Percentiles rank a stretch among this genome's conserved stretches.
These are phyloP conservation scores for Diceros bicornis DNA, from an alignment of 2,797 vertebrate genomes.

Conservation along the genomic window DNA sequence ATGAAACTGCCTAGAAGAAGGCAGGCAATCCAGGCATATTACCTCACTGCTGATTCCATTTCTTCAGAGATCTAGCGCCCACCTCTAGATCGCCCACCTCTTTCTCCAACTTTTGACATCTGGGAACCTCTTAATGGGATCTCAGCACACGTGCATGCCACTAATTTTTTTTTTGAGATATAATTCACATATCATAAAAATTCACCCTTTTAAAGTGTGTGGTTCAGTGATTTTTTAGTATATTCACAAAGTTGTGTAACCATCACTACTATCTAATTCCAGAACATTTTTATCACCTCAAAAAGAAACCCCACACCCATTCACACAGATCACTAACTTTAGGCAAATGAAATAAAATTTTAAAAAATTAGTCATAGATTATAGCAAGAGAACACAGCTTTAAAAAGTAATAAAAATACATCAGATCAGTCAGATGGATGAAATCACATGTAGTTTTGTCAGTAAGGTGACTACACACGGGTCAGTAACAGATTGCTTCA, in stretches of 20 bases:
- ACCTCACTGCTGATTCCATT: too few species aligned
- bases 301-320: neutral
- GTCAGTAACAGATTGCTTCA: neutral
- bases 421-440: neutral
- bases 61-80: neutral
- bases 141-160: neutral
- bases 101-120: neutral
- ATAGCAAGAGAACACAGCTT: neutral
- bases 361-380: neutral
- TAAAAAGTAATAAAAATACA: slow-evolving; percentile 18
- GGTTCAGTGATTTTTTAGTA: neutral
- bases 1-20: neutral
- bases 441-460: neutral
- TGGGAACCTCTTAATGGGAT: neutral
- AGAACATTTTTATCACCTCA: neutral
- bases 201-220: neutral
- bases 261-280: neutral
- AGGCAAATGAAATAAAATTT: neutral
- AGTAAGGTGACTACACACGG: neutral
- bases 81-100: neutral
- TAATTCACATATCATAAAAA: slow-evolving; percentile 16
- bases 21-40: accelerated
- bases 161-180: neutral
- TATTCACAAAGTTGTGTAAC: neutral
- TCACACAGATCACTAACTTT: neutral